Conservation (phyloP, 2,888 invertebrate species). For the Euphydryas editha region DNA sequence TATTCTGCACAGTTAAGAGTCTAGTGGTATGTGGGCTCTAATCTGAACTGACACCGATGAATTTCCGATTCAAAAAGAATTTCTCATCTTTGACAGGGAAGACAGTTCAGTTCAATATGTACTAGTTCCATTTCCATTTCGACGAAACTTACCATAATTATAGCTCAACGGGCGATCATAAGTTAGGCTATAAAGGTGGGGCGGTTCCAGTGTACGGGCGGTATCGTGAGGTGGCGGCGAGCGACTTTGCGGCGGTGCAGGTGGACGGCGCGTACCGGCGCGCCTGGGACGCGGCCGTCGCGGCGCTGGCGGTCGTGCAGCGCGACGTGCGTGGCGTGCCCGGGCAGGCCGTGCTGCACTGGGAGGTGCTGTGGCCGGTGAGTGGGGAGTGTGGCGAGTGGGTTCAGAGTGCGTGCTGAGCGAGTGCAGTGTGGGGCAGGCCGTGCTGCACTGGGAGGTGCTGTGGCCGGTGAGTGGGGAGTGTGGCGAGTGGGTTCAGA, state of each 20-base stretch:
- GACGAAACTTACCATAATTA: no score
- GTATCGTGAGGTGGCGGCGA: constrained; percentile 90
- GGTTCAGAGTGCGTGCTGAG: not conserved
- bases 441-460: constrained; percentile 95
- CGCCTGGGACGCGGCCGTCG: constrained; percentile 91
- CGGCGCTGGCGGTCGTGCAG: constrained; percentile 88
- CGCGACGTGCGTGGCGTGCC: constrained; percentile 80
- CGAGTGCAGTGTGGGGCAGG: constrained; percentile 77
- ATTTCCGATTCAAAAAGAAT: no score
- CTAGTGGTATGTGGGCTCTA: no score
- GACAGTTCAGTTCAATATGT: no score
- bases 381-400: constrained; percentile 64
- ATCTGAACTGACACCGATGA: no score
- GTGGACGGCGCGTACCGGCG: constrained; percentile 90
- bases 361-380: constrained; percentile 96
- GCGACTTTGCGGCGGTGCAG: constrained; percentile 92
- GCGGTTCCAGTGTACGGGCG: constrained; percentile 87
- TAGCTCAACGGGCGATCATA: not conserved
- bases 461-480: constrained; percentile 89
- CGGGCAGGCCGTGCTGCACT: constrained; percentile 91
- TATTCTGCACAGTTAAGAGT: no score
- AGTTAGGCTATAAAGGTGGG: not conserved
- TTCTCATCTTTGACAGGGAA: no score
- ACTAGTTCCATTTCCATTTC: no score
- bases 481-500: no score